These are phyloP conservation scores for Pediacus dermestoides DNA, from an alignment of 2,888 invertebrate genomes.

Conservation along the genomic window DNA sequence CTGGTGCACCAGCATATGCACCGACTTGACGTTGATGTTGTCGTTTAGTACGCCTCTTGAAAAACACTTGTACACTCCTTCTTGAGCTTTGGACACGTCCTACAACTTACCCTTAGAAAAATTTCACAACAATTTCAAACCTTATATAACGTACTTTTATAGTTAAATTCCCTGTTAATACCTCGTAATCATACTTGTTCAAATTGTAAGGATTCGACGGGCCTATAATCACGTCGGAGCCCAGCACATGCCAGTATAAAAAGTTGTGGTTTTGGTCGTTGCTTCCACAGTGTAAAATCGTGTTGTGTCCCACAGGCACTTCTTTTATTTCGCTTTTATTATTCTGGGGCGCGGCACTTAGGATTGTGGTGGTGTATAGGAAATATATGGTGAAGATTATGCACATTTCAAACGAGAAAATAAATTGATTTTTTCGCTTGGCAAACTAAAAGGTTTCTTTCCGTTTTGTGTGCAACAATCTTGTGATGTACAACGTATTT, in stretches of 20 bases:
- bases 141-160: conserved; percentile 57
- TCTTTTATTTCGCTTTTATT: conserved; percentile 35
- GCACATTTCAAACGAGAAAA: too few species aligned
- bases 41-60: conserved; percentile 56
- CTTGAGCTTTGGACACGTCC: conserved; percentile 48
- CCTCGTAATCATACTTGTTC: conserved; percentile 65
- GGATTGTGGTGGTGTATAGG: too few species aligned
- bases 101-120: conserved; percentile 17
- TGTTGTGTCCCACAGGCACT: conserved; percentile 58
- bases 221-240: conserved; percentile 56
- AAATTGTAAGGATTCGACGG: conserved; percentile 59
- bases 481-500: too few species aligned
- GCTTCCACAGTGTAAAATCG: conserved; percentile 60
- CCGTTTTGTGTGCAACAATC: too few species aligned
- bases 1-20: conserved; percentile 60
- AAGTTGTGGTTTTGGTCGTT: conserved; percentile 64
- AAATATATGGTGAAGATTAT: too few species aligned
- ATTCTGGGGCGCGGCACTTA: background rate
- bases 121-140: conserved; percentile 1
- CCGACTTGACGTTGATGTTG: conserved; percentile 52
- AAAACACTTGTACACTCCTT: conserved; percentile 63
- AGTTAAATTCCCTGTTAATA: conserved; percentile 62
- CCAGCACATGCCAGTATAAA: conserved; percentile 63
- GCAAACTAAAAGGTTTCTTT: too few species aligned
- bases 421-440: too few species aligned